These are phyloP conservation scores for Gnathonemus longibarbis DNA, from an alignment of 2,113 vertebrate genomes.

Conservation along the genomic window DNA sequence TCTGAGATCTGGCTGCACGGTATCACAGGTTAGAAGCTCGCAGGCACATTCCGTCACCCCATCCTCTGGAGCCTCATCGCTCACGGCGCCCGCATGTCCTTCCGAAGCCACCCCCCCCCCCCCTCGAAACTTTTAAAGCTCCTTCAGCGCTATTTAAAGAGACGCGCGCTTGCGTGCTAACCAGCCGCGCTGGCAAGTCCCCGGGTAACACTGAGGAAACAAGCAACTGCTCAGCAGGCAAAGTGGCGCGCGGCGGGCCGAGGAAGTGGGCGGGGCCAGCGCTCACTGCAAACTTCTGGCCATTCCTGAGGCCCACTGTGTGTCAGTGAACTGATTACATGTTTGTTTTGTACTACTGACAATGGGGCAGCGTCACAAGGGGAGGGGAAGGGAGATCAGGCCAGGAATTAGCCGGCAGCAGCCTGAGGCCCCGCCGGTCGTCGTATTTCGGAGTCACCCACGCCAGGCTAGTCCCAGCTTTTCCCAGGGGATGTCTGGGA, in stretches of 20 bases:
- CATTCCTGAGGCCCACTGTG: neutral
- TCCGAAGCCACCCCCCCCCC: neutral
- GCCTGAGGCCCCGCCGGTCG: neutral
- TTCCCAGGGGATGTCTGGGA: slow-evolving; percentile 7
- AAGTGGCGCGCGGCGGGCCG: neutral
- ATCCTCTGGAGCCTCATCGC: neutral
- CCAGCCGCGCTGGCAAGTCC: neutral
- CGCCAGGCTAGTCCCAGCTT: neutral
- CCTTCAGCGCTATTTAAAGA: neutral
- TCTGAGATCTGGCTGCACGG: slow-evolving; percentile 44
- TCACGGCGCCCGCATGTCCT: neutral
- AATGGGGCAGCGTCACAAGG: neutral
- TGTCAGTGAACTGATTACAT: neutral
- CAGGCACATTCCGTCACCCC: neutral
- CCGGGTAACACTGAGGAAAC: neutral
- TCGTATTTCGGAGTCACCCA: neutral
- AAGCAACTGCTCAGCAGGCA: neutral
- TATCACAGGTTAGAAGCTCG: neutral
- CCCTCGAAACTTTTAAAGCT: neutral
- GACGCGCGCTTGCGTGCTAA: neutral
- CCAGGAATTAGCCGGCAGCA: neutral
- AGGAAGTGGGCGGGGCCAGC: neutral
- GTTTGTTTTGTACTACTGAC: neutral
- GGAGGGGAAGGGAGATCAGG: neutral
- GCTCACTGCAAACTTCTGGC: neutral